Evolutionary conservation across 2,888 invertebrate genomes (phyloP).

Genomic region (Sicus ferrugineus): DNA sequence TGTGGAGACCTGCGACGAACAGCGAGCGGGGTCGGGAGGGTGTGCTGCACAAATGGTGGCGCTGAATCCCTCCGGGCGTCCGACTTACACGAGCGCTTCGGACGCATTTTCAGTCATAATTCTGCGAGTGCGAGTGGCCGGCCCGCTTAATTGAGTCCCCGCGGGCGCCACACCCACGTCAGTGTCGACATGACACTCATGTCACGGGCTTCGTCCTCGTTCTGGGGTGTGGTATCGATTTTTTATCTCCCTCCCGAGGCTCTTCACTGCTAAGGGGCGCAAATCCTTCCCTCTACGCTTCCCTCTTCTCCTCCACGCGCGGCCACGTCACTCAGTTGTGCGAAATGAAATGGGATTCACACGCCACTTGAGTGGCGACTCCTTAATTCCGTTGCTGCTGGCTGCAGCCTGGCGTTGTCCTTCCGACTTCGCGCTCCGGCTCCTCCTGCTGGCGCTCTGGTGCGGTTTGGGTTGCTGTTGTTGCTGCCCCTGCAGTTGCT

Average conservation of each 20-base stretch:
- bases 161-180: slow-evolving; percentile 33
- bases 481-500: not conserved
- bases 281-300: not conserved
- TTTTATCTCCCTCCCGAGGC: slow-evolving; percentile 4
- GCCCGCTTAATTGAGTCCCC: slow-evolving; percentile 27
- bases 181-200: not conserved
- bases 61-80: slow-evolving; percentile 5
- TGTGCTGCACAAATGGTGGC: slow-evolving; percentile 22
- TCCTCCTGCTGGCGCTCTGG: not conserved
- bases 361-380: slow-evolving; percentile 28
- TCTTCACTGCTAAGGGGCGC: not conserved
- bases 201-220: not conserved
- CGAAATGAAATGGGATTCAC: slow-evolving; percentile 28
- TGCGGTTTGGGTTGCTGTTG: too few species aligned
- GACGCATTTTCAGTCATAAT: not conserved
- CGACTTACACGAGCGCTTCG: not conserved
- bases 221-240: slow-evolving; percentile 25
- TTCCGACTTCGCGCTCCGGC: not conserved
- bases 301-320: not conserved
- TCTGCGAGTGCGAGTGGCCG: not conserved
- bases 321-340: slow-evolving; percentile 31
- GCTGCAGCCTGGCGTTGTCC: not conserved
- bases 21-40: too few species aligned
- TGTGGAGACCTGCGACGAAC: not conserved
- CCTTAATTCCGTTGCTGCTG: not conserved